phyloP scores from a whole-genome alignment of 64 coral and sea anemone genomes.

The Montipora efflorescens region DNA sequence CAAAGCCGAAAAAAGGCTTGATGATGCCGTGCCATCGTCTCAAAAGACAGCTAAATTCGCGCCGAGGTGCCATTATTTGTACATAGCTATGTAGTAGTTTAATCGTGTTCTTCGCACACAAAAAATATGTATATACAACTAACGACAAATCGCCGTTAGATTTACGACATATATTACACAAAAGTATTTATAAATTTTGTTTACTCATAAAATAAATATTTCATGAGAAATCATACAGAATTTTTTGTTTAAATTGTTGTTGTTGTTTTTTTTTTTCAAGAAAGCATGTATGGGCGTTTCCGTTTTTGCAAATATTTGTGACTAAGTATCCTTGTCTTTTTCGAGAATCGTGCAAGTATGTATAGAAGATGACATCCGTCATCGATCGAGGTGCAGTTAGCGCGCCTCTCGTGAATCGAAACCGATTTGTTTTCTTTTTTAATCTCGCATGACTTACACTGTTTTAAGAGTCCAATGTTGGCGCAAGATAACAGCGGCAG shows the following conservation, averaged over 20 bases:
- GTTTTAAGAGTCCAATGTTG: not conserved
- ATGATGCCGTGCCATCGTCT: not conserved
- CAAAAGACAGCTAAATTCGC: not conserved
- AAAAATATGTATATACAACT: not conserved
- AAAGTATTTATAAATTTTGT: slow-evolving; percentile 43
- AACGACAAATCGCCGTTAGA: not conserved
- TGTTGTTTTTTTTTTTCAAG: not conserved
- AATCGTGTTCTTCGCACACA: not conserved
- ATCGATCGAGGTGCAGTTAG: not conserved
- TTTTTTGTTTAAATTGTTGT: not conserved
- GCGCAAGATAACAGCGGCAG: not conserved
- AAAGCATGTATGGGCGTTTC: not conserved
- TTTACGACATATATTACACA: slow-evolving; percentile 2
- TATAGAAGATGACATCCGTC: not conserved
- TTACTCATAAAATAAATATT: slow-evolving; percentile 9
- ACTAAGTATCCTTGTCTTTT: not conserved
- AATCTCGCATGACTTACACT: slow-evolving; percentile 28
- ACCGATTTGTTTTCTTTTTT: slow-evolving; percentile 58
- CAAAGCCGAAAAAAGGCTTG: not conserved
- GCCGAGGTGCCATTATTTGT: not conserved
- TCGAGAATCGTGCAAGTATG: slow-evolving; percentile 4
- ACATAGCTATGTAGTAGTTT: not conserved
- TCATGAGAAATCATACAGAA: not conserved
- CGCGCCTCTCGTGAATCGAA: slow-evolving; percentile 30
- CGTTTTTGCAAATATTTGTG: not conserved